Evolutionary conservation across 2,888 invertebrate species (phyloP), one percentile per base, ranked within the genome.

Genomic region (Nomada ruficornis): DNA sequence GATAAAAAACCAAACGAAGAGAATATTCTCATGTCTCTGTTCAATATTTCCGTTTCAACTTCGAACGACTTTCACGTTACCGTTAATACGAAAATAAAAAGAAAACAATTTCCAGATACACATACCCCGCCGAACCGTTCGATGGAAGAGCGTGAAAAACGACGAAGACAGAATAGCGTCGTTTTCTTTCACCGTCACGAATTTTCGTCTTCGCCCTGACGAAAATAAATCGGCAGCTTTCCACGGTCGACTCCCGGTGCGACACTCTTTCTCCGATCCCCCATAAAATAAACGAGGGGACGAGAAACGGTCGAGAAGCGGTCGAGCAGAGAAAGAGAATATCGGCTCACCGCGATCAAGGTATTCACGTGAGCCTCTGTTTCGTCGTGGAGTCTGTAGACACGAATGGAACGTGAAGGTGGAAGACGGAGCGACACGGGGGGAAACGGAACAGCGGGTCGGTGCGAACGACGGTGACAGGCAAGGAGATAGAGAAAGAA

Each of bases 291-390:
- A 80, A 75, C 47, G 44, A 26, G 15, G 67, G 26, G 54, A 26
- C 36, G 36, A 68, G 26, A 20, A 20, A 29, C 36, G 18, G 13
- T 11, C 60, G 42, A 52, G 23, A n/a, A 69, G 69, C 42, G 59
- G 47, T 42, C 13, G 26, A 50, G 20, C 23, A 44, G 64, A 62
- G 23, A 57, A 64, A 63, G 69, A 50, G 76, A 64, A 59, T 73
- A 80, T 82, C 80, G 72, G 77, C 60, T 72, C 77, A 64, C 77
- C 72, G 77, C 77, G 80, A 82, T 82, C 80, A 69, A 82, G 82
- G 80, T 82, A 82, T 80, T 80, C 80, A 80, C 80, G 81, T 73
- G 83, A 83, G 83, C 77, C 76, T 83, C 81, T 57, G 81, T 77
- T 81, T 50, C 81, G 82, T 77, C 64, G 80, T 69, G 63, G 76